These are phyloP conservation scores for Amblyteles armatorius DNA, from an alignment of 2,888 invertebrate species.

Conservation along the genomic window DNA sequence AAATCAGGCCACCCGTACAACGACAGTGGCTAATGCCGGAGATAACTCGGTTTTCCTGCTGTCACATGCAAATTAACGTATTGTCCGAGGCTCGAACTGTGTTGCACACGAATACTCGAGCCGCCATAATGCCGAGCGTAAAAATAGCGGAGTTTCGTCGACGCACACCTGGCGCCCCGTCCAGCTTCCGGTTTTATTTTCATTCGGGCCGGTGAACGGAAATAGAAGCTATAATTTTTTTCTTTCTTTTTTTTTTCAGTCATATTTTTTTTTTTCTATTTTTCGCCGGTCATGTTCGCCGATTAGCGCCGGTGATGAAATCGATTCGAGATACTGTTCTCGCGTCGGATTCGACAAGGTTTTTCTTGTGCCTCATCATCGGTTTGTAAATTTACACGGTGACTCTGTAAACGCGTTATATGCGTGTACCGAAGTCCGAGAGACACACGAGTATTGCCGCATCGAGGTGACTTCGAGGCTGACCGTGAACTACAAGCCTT, in stretches of 20 bases:
- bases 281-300: neutral
- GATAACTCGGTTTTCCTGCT: conserved; percentile 7
- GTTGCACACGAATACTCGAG: conserved; percentile 1
- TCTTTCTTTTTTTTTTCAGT: neutral
- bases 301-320: neutral
- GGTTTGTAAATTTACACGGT: neutral
- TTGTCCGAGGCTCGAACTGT: conserved; percentile 10
- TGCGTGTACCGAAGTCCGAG: neutral
- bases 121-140: neutral
- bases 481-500: conserved; percentile 75
- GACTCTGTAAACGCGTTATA: neutral
- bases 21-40: neutral
- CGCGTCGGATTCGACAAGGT: neutral
- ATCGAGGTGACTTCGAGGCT: conserved; percentile 59
- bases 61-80: conserved; percentile 10
- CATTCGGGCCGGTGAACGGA: neutral
- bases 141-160: neutral
- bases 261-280: too few species aligned
- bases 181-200: neutral
- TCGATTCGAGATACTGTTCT: conserved; percentile 23
- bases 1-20: neutral
- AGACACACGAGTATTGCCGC: conserved; percentile 50
- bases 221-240: neutral
- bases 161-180: neutral
- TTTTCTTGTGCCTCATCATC: conserved; percentile 13